These are phyloP conservation scores for Trachelus troglodyta DNA, from an alignment of 2,888 invertebrate species.

Conservation along the genomic window DNA sequence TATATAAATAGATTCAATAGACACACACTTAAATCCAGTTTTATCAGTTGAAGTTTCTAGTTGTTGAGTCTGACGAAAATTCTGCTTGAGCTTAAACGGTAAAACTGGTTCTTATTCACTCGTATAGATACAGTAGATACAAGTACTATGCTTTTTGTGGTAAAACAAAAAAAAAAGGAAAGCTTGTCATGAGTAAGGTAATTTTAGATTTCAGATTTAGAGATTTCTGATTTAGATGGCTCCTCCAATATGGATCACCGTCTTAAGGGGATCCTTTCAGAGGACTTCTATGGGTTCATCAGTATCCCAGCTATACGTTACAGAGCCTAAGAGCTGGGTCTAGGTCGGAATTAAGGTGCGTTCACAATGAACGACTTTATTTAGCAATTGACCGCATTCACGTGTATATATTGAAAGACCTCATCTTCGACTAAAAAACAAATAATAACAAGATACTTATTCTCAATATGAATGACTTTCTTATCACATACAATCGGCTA, in stretches of 20 bases:
- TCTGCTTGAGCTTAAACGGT: background rate
- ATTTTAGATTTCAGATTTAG: background rate
- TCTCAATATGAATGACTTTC: background rate
- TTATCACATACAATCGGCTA: background rate
- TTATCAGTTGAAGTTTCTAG: background rate
- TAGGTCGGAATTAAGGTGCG: background rate
- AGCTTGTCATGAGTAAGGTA: background rate
- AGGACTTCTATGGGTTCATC: background rate
- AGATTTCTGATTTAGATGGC: background rate
- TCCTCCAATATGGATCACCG: background rate
- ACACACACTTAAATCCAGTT: background rate
- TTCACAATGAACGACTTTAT: background rate
- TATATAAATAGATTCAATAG: background rate
- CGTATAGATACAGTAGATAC: no score
- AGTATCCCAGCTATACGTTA: background rate
- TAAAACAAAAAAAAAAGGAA: background rate
- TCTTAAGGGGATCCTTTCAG: background rate
- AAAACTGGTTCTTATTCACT: background rate
- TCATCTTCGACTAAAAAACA: background rate
- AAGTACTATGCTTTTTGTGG: no score
- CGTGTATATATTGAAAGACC: background rate
- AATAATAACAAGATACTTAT: background rate
- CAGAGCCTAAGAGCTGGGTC: background rate
- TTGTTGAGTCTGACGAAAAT: background rate
- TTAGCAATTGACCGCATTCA: background rate